A percentile compares a stretch with the other conserved stretches of the same genome.
These are phyloP conservation scores for Hypothenemus hampei DNA, from an alignment of 1,140 invertebrate species.

Conservation along the genomic window DNA sequence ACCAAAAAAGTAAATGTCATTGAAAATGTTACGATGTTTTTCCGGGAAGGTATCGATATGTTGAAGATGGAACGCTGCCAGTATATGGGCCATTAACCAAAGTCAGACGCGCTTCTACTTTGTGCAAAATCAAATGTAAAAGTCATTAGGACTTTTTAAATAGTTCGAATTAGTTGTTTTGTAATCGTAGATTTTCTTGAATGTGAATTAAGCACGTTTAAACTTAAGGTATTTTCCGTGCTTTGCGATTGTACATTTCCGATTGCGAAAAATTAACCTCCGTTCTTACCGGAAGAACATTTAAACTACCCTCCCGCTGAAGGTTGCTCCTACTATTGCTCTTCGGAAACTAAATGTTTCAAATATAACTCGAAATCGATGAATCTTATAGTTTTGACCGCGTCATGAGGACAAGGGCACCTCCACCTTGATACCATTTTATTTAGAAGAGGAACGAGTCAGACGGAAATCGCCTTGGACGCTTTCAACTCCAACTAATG, in stretches of 20 bases:
- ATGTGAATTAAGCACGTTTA: not conserved
- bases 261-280: conserved; percentile 14
- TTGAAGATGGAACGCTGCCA: no score
- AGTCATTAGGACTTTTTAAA: conserved; percentile 11
- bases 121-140: conserved; percentile 9
- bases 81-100: no score
- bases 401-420: not conserved
- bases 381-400: not conserved
- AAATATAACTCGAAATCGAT: not conserved
- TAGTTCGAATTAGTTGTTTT: conserved; percentile 14
- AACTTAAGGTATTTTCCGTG: not conserved
- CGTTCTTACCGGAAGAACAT: conserved; percentile 14
- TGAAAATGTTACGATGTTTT: no score
- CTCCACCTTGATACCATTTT: not conserved
- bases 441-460: conserved; percentile 4
- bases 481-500: conserved; percentile 5
- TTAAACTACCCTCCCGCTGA: not conserved
- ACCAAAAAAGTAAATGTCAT: no score
- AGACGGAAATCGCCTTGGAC: conserved; percentile 16
- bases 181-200: not conserved
- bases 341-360: not conserved
- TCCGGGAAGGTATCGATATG: no score
- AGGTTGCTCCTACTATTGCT: not conserved
- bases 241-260: conserved; percentile 14
- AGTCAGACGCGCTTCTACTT: no score